Evolutionary conservation across 2,888 invertebrate species (phyloP).

Genomic region (Protodeltote pygarga): DNA sequence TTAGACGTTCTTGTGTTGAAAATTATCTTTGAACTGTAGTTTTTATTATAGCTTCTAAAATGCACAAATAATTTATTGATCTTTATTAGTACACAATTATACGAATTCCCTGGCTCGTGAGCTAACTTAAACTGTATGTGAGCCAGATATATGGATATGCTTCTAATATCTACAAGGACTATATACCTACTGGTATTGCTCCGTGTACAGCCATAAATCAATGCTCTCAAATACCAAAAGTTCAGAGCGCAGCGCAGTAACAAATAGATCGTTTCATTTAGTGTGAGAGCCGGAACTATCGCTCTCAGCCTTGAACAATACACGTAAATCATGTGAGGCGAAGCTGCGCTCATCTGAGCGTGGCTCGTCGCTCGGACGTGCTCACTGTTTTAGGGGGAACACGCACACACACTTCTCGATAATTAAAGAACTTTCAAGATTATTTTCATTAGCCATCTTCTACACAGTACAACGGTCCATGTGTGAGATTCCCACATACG

Average conservation of each 20-base stretch:
- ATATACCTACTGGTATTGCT: too few species aligned
- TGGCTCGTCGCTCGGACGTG: constrained; percentile 32
- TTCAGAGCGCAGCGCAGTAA: constrained; percentile 15
- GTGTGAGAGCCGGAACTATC: constrained; percentile 33
- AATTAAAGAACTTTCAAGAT: constrained; percentile 71
- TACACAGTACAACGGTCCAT: constrained; percentile 10
- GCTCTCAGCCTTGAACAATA: constrained; percentile 47
- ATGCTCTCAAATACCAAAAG: constrained; percentile 13
- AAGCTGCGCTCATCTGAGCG: constrained; percentile 43
- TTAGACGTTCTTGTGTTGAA: too few species aligned
- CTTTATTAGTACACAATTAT: too few species aligned
- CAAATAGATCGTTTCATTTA: constrained; percentile 31
- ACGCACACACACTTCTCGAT: constrained; percentile 43
- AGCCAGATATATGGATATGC: too few species aligned
- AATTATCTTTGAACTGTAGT: too few species aligned
- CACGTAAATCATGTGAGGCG: constrained; percentile 54
- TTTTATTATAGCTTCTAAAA: too few species aligned
- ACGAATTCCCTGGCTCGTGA: too few species aligned
- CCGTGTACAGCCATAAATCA: too few species aligned
- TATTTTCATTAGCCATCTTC: constrained; percentile 54
- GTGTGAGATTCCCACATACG: constrained; percentile 36
- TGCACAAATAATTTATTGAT: too few species aligned
- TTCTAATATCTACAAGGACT: too few species aligned
- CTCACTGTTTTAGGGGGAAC: constrained; percentile 1
- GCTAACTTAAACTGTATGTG: too few species aligned